These are phyloP conservation scores for Peromyscus eremicus DNA, from an alignment of 2,797 vertebrate species.

Conservation along the genomic window DNA sequence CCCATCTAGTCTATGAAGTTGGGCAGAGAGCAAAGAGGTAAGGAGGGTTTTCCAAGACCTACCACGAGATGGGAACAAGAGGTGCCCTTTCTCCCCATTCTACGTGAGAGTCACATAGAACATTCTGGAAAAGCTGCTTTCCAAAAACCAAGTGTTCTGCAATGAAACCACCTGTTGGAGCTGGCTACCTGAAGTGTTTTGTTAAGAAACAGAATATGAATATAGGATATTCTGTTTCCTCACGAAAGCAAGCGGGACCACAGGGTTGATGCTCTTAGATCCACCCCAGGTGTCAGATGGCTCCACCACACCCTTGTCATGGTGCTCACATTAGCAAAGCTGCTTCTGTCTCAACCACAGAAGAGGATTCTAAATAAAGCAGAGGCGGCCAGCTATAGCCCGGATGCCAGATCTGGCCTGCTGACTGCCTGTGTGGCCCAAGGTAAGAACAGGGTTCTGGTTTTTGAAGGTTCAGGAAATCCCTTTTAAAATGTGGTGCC, in stretches of 20 bases:
- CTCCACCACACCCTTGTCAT: rapidly evolving
- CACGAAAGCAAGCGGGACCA: background rate
- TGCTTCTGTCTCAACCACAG: background rate
- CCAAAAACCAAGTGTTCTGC: background rate
- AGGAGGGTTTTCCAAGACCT: background rate
- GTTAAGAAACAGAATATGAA: background rate
- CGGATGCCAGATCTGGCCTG: background rate
- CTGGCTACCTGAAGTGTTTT: slow-evolving; percentile 14
- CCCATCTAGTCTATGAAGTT: background rate
- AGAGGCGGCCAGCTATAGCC: background rate
- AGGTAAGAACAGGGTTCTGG: background rate
- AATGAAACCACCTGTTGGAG: background rate
- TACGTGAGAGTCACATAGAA: slow-evolving; percentile 11
- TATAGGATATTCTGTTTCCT: background rate
- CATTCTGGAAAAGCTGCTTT: background rate
- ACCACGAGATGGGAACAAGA: background rate
- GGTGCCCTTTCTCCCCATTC: too few relatives aligned
- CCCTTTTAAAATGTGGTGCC: background rate
- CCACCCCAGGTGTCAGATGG: background rate
- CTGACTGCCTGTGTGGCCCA: background rate
- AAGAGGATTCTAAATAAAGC: background rate
- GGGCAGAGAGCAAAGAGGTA: background rate
- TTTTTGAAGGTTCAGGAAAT: background rate
- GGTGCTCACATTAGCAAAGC: background rate
- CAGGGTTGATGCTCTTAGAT: background rate